Conservation (phyloP, 2,113 vertebrate genomes). For the Cheilinus undulatus region DNA sequence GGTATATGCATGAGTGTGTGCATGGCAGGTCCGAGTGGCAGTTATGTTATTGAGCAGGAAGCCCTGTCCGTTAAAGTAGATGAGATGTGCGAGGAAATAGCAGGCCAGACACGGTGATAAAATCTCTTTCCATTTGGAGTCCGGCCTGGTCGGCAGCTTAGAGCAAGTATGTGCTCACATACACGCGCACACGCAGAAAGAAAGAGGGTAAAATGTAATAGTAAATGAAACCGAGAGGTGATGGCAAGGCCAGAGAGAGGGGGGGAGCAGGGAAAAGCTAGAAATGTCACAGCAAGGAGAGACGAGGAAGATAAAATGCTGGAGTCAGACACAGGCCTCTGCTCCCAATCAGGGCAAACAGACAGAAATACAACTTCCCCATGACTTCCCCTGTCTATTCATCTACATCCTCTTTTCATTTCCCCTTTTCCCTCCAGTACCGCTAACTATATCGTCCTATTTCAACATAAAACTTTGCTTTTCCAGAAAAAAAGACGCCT, state of each 20-base stretch:
- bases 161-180: constrained; percentile 37
- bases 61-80: constrained; percentile 62
- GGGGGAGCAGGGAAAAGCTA: constrained; percentile 7
- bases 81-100: constrained; percentile 77
- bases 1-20: constrained; percentile 2
- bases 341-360: constrained; percentile 66
- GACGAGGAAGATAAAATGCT: constrained; percentile 63
- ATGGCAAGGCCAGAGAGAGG: constrained; percentile 47
- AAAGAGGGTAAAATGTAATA: constrained; percentile 52
- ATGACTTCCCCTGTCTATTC: constrained; percentile 44
- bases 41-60: constrained; percentile 67
- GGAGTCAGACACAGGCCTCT: constrained; percentile 29
- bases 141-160: constrained; percentile 61
- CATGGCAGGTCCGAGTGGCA: constrained; percentile 38
- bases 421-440: constrained; percentile 2
- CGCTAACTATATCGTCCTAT: constrained; percentile 4
- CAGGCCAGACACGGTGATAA: constrained; percentile 71
- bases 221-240: constrained; percentile 65
- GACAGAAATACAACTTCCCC: constrained; percentile 48
- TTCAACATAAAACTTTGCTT: constrained; percentile 21
- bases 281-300: constrained; percentile 52
- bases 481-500: constrained; percentile 8
- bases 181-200: constrained; percentile 17
- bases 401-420: constrained; percentile 29
- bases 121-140: constrained; percentile 77